Evolutionary conservation across 2,113 vertebrate species (phyloP), one percentile per base, ranked within the genome.

Genomic region (Onychostruthus taczanowskii): DNA sequence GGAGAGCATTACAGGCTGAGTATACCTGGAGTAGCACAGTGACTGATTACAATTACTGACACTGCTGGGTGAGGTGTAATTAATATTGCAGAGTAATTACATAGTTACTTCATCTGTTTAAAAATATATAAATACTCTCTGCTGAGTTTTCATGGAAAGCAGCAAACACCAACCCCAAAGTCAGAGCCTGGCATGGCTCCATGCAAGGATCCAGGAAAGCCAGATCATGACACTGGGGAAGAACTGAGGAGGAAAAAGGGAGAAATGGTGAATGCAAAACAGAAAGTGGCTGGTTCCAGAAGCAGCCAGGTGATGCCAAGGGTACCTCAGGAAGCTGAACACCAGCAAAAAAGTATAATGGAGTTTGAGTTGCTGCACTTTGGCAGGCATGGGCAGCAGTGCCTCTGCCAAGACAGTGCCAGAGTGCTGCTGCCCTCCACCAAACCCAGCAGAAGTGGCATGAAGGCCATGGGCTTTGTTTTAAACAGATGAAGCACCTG

Each of bases 401-500:
- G 21, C 41, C 63, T 3, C 12, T 9, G 53, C 76, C 0, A 0
- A 13, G 75, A 15, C 0, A 1, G 61, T n/a, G 47, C 33, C 3
- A 90, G 63, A 47, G 35, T 11, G 61, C 76, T 44, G 80, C 93
- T 10, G 43, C 31, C 61, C 37, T 66, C 87, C 80, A 23, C 67
- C 67, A 46, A 94, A 82, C 82, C 69, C 92, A 81, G 84, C 92
- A 59, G 88, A 66, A 76, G 67, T 6, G 10, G 52, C 66, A 27
- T 4, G 6, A 66, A 67, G 77, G 53, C 2, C 7, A 13, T 4
- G 43, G 46, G 58, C 30, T 80, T 70, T 23, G 37, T 77, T 95
- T 92, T 56, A 95, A 95, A 92, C 93, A 86, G 96, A 95, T 90
- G 92, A 96, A 95, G 87, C 21, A 15, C 85, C 74, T n/a, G 53